Evolutionary conservation across 92 coral and sea anemone species (phyloP).

Genomic region (Chrysogorgia sp.): DNA sequence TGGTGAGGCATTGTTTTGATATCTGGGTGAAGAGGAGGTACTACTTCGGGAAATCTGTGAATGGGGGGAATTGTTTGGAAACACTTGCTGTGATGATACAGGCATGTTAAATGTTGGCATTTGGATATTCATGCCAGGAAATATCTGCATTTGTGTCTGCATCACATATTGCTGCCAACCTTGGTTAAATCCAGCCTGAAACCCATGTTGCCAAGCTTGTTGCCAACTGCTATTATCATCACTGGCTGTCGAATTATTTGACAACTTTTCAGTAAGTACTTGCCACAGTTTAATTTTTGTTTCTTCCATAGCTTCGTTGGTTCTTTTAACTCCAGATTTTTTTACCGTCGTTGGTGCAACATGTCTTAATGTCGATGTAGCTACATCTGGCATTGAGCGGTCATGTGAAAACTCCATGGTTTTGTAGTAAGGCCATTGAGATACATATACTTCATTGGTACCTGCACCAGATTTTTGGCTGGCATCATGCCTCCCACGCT

Average conservation of each 20-base stretch:
- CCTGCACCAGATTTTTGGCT: conserved; percentile 10
- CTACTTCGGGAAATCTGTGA: too few species aligned
- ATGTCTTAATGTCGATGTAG: conserved; percentile 15
- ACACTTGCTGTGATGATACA: too few species aligned
- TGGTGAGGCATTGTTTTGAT: too few species aligned
- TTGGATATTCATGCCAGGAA: too few species aligned
- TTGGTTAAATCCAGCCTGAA: not conserved
- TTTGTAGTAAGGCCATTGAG: conserved; percentile 19
- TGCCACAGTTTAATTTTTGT: not conserved
- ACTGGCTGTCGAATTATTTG: not conserved
- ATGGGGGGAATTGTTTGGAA: too few species aligned
- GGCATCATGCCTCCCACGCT: conserved; percentile 2
- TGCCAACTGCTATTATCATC: too few species aligned
- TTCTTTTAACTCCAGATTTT: not conserved
- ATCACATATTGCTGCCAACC: conserved; percentile 13
- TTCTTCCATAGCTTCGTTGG: conserved; percentile 13
- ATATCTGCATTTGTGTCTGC: not conserved
- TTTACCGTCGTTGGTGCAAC: not conserved
- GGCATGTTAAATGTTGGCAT: too few species aligned
- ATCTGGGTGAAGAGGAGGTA: too few species aligned
- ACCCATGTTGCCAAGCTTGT: too few species aligned
- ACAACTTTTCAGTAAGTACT: not conserved
- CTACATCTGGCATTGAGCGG: conserved; percentile 1
- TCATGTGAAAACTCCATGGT: not conserved
- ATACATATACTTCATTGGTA: not conserved